A percentile compares a stretch with the other conserved stretches of the same genome.
phyloP scores from a whole-genome alignment of 2,113 vertebrate genomes.

The Cyanoramphus novaezelandiae region DNA sequence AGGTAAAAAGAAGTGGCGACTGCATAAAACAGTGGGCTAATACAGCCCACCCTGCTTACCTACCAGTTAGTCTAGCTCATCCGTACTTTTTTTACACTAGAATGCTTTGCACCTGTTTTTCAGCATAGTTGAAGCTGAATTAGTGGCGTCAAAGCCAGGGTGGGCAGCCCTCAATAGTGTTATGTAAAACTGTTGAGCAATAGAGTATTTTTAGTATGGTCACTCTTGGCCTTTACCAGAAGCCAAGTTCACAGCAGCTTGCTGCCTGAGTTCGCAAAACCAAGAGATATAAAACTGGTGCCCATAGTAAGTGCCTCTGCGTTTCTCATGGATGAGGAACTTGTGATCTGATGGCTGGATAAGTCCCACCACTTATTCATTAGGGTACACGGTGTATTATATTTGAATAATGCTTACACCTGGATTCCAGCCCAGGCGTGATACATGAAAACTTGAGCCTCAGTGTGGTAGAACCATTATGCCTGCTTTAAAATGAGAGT shows the following conservation, averaged over 20 bases:
- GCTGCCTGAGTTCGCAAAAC: background rate
- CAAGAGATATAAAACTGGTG: background rate
- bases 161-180: background rate
- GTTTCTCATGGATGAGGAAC: background rate
- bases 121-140: slow-evolving; percentile 15
- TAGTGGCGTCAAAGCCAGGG: background rate
- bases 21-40: slow-evolving; percentile 10
- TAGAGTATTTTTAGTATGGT: background rate
- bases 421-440: background rate
- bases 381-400: background rate
- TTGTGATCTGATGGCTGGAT: background rate
- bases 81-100: slow-evolving; percentile 16
- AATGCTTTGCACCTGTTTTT: slow-evolving; percentile 44
- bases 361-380: background rate
- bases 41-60: slow-evolving; percentile 11
- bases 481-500: background rate
- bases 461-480: background rate
- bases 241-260: background rate
- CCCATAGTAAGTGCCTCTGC: background rate
- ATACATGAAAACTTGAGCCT: background rate
- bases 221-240: background rate
- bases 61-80: background rate
- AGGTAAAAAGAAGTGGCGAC: background rate
- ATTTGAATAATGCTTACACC: background rate
- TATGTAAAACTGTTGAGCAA: background rate